Percentiles rank a stretch among this genome's conserved stretches.
These are phyloP conservation scores for Antennarius maculatus DNA, from an alignment of 2,797 vertebrate species.

Conservation along the genomic window DNA sequence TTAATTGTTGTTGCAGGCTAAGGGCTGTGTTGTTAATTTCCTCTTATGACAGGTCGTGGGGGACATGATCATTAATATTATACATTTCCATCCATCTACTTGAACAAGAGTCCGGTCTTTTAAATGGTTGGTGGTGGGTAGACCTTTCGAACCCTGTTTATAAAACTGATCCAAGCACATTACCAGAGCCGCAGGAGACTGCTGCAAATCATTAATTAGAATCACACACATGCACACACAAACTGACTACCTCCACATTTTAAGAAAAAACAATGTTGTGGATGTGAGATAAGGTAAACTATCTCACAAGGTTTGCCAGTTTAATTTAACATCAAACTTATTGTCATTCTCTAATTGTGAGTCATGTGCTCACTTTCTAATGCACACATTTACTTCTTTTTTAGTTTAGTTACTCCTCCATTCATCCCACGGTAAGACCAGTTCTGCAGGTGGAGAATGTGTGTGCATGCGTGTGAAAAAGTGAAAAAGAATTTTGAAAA, in stretches of 20 bases:
- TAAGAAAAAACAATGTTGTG: constrained; percentile 46
- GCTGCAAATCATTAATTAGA: constrained; percentile 74
- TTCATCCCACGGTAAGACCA: constrained; percentile 47
- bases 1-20: constrained; percentile 84
- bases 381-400: constrained; percentile 32
- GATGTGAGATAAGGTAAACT: constrained; percentile 26
- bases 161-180: constrained; percentile 74
- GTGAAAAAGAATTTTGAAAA: constrained; percentile 2
- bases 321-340: constrained; percentile 38
- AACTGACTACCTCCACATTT: constrained; percentile 38
- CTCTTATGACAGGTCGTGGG: constrained; percentile 71
- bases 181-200: constrained; percentile 71
- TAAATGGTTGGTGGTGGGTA: constrained; percentile 63
- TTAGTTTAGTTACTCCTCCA: constrained; percentile 30
- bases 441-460: constrained; percentile 46
- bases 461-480: constrained; percentile 19
- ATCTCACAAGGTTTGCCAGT: constrained; percentile 19
- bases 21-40: constrained; percentile 78
- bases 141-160: constrained; percentile 71
- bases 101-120: constrained; percentile 72
- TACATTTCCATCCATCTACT: constrained; percentile 74
- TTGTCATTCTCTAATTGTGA: constrained; percentile 28
- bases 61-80: constrained; percentile 80
- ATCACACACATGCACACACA: constrained; percentile 48
- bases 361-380: constrained; percentile 24